A percentile compares a stretch with the other conserved stretches of the same genome.
Evolutionary conservation across 2,888 invertebrate genomes (phyloP).

Genomic region (Rhyacophila evoluta): DNA sequence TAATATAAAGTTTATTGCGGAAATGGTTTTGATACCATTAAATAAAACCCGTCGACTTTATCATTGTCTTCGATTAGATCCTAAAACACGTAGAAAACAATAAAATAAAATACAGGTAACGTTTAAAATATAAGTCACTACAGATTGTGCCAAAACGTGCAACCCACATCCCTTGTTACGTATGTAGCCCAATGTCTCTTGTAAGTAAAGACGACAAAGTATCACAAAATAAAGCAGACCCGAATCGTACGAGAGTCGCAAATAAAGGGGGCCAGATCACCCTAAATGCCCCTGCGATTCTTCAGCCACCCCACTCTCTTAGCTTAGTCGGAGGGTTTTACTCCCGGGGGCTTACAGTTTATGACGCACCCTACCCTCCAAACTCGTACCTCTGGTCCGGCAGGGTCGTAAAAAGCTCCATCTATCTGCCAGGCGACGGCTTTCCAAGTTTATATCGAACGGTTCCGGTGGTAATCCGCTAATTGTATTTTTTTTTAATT

Average conservation of each 20-base stretch:
- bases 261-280: slow-evolving; percentile 34
- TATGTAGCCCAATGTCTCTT: not conserved
- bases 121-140: not conserved
- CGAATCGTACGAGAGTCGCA: slow-evolving; percentile 41
- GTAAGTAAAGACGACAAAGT: slow-evolving; percentile 44
- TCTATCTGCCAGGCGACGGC: slow-evolving; percentile 40
- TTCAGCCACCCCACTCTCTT: slow-evolving; percentile 28
- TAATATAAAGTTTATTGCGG: no score
- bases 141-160: not conserved
- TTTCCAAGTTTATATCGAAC: slow-evolving; percentile 48
- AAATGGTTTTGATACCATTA: no score
- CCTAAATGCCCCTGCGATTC: slow-evolving; percentile 23
- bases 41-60: no score
- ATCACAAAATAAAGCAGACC: slow-evolving; percentile 47
- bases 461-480: slow-evolving; percentile 36
- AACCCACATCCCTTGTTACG: not conserved
- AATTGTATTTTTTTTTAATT: slow-evolving; percentile 39
- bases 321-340: slow-evolving; percentile 16
- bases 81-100: no score
- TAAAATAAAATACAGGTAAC: no score
- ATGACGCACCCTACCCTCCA: slow-evolving; percentile 37
- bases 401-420: slow-evolving; percentile 48
- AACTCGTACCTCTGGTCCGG: slow-evolving; percentile 29
- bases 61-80: no score
- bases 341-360: slow-evolving; percentile 39